phyloP scores from a whole-genome alignment of 1,140 invertebrate species.

The Bombus pyrosoma region DNA sequence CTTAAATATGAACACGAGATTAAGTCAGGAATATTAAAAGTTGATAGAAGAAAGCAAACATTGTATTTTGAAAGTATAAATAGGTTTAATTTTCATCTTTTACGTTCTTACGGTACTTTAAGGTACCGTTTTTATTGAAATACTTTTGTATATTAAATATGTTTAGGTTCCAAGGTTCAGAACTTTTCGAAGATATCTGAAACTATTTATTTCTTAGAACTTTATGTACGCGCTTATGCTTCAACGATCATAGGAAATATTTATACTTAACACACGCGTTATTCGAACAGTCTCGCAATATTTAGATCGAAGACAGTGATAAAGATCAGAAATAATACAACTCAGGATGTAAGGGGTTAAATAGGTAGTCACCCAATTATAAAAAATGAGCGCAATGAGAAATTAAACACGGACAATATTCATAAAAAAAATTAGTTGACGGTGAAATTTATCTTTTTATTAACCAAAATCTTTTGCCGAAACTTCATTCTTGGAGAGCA shows the following conservation, averaged over 20 bases:
- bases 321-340: not conserved
- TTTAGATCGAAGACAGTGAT: not conserved
- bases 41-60: not conserved
- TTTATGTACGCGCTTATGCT: too few relatives aligned
- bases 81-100: not conserved
- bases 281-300: not conserved
- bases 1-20: not conserved
- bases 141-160: too few relatives aligned
- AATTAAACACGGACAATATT: too few relatives aligned
- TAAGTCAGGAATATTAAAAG: not conserved
- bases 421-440: not conserved
- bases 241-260: not conserved
- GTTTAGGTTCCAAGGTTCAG: not conserved
- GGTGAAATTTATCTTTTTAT: not conserved
- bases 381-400: not conserved
- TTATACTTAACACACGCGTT: not conserved
- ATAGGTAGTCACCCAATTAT: not conserved
- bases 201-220: not conserved
- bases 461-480: too few relatives aligned
- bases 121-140: too few relatives aligned
- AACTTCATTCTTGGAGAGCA: not conserved
- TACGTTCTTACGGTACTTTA: not conserved
- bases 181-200: not conserved
- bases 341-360: not conserved
- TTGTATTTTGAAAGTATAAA: not conserved